Evolutionary conservation across 1,140 invertebrate species (phyloP).

Genomic region (Centruroides vittatus): DNA sequence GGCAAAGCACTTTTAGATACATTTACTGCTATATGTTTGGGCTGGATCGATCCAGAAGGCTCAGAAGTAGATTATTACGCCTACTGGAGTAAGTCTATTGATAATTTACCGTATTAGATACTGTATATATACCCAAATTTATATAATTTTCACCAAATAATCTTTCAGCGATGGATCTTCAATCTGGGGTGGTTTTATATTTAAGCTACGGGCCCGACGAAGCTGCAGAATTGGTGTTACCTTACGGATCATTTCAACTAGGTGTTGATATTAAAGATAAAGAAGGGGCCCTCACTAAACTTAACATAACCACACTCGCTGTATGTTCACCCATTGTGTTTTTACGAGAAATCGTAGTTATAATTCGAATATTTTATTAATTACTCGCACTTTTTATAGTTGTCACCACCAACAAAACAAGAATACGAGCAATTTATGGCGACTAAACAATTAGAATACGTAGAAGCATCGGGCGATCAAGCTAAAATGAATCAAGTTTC

Average conservation of each 20-base stretch:
- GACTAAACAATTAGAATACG: slow-evolving; percentile 19
- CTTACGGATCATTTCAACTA: slow-evolving; percentile 20
- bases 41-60: slow-evolving; percentile 25
- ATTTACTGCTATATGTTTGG: slow-evolving; percentile 19
- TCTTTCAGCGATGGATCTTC: slow-evolving; percentile 15
- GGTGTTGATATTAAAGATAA: slow-evolving; percentile 24
- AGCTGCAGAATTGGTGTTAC: slow-evolving; percentile 17
- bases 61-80: slow-evolving; percentile 21
- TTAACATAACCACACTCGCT: slow-evolving; percentile 19
- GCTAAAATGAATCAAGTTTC: slow-evolving; percentile 22
- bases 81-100: slow-evolving; percentile 20
- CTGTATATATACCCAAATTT: neutral
- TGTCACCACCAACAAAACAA: slow-evolving; percentile 18
- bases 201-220: slow-evolving; percentile 21
- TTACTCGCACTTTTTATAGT: neutral
- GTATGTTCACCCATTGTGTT: slow-evolving; percentile 3
- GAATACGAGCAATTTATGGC: slow-evolving; percentile 21
- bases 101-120: neutral
- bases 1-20: slow-evolving; percentile 22
- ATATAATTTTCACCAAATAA: neutral
- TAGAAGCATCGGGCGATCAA: slow-evolving; percentile 22
- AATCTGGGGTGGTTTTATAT: slow-evolving; percentile 16
- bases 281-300: slow-evolving; percentile 20
- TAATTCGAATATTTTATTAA: neutral
- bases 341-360: neutral